Base-by-base conservation (phyloP, 2,888 invertebrate genomes). In the Blastobasis adustella region DNA sequence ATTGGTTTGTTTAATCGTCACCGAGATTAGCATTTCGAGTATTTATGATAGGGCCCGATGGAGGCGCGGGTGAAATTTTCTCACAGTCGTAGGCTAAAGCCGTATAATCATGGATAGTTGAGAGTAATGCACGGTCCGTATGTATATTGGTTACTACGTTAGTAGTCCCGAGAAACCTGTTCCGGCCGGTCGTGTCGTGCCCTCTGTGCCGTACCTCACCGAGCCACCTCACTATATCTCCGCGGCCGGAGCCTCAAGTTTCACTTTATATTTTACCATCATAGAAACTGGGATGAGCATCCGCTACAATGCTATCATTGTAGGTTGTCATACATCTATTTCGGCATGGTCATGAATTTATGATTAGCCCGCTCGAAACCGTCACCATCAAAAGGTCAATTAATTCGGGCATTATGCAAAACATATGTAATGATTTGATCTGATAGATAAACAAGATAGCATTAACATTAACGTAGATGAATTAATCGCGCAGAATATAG, bases 121-220 rank as follows among this genome's bases (percentile, higher is more conserved):
- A 70, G 70, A 73, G 79, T 81, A 80, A 79, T 76, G 78, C 76
- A 79, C 79, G 77, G 73, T 75, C 71, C 69, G 75, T 78, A 81
- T 80, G 81, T 82, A 84, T 85, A 82, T 84, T 85, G 82, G 85
- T 85, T 81, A 84, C 80, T 85, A 79, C 82, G 80, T 69, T 82
- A 82, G 80, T 82, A 84, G 84, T 76, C 73, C 59, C 76, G 70
- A 66, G 62, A 79, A 87, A 87, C 87, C 85, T 77, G 87, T 87
- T 82, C 71, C 59, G 60, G 56, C 67, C 72, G 76, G 71, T 75
- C 79, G 71, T 83, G 86, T 82, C 82, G 71, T 83, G 86, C 83
- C 82, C 84, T 84, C 82, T 82, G 84, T 81, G 75, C 79, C 71
- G 74, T 76, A 76, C 68, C 68, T 66, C 62, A 61, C 65, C 53